Evolutionary conservation across 2,113 vertebrate species (phyloP).

Genomic region (Glaucidium brasilianum): DNA sequence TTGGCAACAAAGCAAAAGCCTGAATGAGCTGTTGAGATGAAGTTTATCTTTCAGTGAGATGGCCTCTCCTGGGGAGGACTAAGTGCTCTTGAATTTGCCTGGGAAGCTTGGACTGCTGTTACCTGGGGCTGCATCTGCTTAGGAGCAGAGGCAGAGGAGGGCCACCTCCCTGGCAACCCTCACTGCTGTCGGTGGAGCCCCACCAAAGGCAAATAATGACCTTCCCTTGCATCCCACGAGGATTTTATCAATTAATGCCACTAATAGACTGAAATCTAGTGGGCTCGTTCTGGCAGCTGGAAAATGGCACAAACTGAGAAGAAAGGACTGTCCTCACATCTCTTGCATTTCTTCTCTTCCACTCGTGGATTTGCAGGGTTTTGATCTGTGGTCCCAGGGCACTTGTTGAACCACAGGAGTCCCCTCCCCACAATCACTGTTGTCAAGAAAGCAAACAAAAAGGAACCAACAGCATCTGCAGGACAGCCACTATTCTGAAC

Average conservation of each 20-base stretch:
- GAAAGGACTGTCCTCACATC: background rate
- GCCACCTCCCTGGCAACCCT: background rate
- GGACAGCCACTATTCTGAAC: background rate
- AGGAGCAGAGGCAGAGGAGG: background rate
- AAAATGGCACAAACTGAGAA: background rate
- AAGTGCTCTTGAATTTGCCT: background rate
- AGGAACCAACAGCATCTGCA: background rate
- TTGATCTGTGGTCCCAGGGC: background rate
- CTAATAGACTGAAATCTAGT: background rate
- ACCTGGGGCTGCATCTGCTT: background rate
- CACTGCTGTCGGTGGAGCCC: background rate
- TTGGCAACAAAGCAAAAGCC: conserved; percentile 22
- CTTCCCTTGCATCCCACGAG: background rate
- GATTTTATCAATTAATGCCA: background rate
- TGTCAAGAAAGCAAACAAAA: background rate
- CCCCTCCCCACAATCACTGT: background rate
- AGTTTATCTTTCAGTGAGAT: conserved; percentile 12
- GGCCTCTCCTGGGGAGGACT: background rate
- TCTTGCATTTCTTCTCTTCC: background rate
- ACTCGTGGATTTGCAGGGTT: background rate
- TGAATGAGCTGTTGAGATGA: conserved; percentile 49
- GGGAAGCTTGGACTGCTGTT: background rate
- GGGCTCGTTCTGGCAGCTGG: background rate
- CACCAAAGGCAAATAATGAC: accelerated
- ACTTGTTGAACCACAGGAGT: background rate